Evolutionary conservation across 2,888 invertebrate genomes (phyloP), one percentile per base, ranked within the genome.

Genomic region (Escarpia spicata): DNA sequence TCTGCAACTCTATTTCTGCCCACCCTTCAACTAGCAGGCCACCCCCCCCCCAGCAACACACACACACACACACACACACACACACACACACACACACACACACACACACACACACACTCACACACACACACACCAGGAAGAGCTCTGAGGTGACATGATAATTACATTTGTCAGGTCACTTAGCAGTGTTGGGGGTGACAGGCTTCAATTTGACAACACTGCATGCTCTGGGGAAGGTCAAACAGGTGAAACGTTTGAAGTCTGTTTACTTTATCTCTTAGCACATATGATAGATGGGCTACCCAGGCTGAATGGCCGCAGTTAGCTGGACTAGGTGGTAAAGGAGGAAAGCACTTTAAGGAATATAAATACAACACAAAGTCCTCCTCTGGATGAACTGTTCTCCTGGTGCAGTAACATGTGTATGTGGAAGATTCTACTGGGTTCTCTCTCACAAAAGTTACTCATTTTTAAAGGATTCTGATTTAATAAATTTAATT

Each of bases 111-210:
- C 6, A 6, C 45, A 6, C 45, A 45, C 45, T 0, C 45, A 6
- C 6, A 6, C 45, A 45, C 45, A 2, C 10, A 45, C 10, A 45
- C 45, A 45, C 45, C 45, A 60, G 60, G 60, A 60, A 15, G 26
- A 60, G 15, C 15, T 60, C 60, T 12, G 19, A 6, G 75, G n/a
- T 26, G 75, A 75, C 75, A 75, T 26, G 19, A 75, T 75, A 75
- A 75, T 75, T 75, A 75, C 75, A 75, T 75, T n/a, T 75, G 75
- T 75, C 75, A 75, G 52, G 52, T n/a, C 75, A 19, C 75, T 75
- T 75, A 75, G 75, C 75, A 2, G 6, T n/a, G n/a, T n/a, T 75
- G 75, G 75, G 75, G 75, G 75, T 75, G 75, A 75, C 19, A 75
- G 19, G 26, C 26, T 6, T 26, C 75, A 26, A 52, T 26, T 75